These are phyloP conservation scores for Vidua chalybeata DNA, from an alignment of 2,113 vertebrate species.

Conservation along the genomic window DNA sequence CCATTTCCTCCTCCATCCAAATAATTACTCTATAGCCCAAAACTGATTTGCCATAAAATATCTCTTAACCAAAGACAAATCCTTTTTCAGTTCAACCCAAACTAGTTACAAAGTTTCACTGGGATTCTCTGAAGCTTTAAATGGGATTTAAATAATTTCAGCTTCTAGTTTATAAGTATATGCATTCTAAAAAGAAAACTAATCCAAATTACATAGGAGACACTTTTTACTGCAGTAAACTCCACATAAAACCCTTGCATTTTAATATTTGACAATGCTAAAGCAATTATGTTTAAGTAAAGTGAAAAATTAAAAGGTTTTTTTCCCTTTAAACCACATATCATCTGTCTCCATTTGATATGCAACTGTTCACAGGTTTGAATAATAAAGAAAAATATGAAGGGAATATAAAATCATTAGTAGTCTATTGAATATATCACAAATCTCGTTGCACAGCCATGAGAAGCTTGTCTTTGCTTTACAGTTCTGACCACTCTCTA, in stretches of 20 bases:
- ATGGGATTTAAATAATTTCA: not conserved
- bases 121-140: not conserved
- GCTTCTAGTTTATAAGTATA: not conserved
- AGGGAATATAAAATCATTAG: not conserved
- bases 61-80: not conserved
- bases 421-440: not conserved
- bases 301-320: not conserved
- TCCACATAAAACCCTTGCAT: not conserved
- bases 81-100: not conserved
- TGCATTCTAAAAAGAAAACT: not conserved
- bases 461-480: not conserved
- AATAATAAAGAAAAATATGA: not conserved
- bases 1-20: not conserved
- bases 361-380: fast-evolving
- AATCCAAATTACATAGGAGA: not conserved
- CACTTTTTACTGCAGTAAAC: not conserved
- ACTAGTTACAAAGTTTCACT: not conserved
- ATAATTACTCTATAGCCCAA: not conserved
- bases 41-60: not conserved
- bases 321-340: not conserved
- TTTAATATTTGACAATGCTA: not conserved
- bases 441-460: not conserved
- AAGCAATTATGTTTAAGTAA: not conserved
- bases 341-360: not conserved
- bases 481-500: not conserved